Evolutionary conservation across 2,888 invertebrate species (phyloP).

Genomic region (Lepidocyrtoides sp.): DNA sequence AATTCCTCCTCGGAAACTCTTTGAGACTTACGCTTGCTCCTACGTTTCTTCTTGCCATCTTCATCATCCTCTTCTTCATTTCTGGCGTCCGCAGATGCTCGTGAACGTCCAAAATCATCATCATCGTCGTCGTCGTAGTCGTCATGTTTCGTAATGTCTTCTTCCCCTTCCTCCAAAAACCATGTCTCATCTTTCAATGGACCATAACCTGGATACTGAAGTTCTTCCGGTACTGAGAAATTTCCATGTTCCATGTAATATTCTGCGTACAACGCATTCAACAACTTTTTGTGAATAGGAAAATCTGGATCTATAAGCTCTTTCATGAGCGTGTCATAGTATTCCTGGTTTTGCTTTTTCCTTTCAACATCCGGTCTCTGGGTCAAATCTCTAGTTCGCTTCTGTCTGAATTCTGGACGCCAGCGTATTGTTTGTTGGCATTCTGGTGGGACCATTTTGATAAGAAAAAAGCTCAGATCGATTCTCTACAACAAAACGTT

Average conservation of each 20-base stretch:
- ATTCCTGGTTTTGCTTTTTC: conserved; percentile 33
- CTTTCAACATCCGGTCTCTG: conserved; percentile 6
- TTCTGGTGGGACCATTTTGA: conserved; percentile 70
- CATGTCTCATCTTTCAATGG: conserved; percentile 54
- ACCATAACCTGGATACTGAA: conserved; percentile 63
- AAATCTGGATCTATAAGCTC: conserved; percentile 69
- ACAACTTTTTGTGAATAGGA: conserved; percentile 70
- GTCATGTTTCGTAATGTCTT: conserved; percentile 42
- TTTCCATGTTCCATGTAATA: conserved; percentile 76
- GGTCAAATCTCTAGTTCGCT: conserved; percentile 37
- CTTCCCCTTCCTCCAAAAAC: conserved; percentile 54
- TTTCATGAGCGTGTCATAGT: conserved; percentile 63
- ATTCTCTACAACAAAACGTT: conserved; percentile 44
- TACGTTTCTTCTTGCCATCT: conserved; percentile 7
- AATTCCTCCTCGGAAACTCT: not conserved
- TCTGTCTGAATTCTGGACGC: conserved; percentile 52
- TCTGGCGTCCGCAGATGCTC: too few relatives aligned
- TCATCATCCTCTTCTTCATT: conserved; percentile 43
- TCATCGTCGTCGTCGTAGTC: conserved; percentile 31
- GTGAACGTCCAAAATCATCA: not conserved
- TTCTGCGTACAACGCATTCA: conserved; percentile 76
- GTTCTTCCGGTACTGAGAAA: conserved; percentile 70
- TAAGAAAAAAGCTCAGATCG: conserved; percentile 70
- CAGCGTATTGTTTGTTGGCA: conserved; percentile 78
- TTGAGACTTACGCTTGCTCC: not conserved